Evolutionary conservation across 2,113 vertebrate genomes (phyloP).

Genomic region (Engystomops pustulosus): DNA sequence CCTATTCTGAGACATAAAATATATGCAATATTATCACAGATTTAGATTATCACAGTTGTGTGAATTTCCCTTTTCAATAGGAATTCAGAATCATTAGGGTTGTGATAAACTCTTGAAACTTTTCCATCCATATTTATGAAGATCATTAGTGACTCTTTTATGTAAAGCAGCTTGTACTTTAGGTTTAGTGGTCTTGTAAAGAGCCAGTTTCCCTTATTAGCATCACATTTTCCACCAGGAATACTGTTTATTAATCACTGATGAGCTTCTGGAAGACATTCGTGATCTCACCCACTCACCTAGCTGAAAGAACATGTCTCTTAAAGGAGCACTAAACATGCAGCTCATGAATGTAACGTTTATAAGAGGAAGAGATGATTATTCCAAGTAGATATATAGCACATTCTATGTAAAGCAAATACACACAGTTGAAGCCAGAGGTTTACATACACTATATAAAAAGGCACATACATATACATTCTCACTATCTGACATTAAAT

Average conservation of each 20-base stretch:
- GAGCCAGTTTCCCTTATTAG: neutral
- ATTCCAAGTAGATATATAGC: neutral
- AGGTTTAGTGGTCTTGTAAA: slow-evolving; percentile 7
- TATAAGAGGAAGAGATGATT: neutral
- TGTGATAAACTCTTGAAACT: neutral
- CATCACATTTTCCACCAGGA: slow-evolving; percentile 4
- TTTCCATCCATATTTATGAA: neutral
- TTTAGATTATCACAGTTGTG: too few species aligned
- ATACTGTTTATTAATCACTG: slow-evolving; percentile 13
- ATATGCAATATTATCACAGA: too few species aligned
- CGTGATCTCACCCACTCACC: slow-evolving; percentile 8
- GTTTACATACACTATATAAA: too few species aligned
- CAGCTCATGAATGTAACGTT: neutral
- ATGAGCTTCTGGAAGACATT: slow-evolving; percentile 5
- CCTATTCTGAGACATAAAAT: too few species aligned
- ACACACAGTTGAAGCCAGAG: too few species aligned
- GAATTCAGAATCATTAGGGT: neutral
- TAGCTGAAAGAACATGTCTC: neutral
- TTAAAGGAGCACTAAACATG: neutral
- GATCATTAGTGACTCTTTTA: neutral
- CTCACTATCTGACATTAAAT: too few species aligned
- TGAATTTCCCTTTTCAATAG: neutral
- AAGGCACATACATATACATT: too few species aligned
- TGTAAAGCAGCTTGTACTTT: neutral
- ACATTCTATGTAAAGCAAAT: neutral